These are phyloP conservation scores for Calyptomena viridis DNA, from an alignment of 2,113 vertebrate species.

Conservation along the genomic window DNA sequence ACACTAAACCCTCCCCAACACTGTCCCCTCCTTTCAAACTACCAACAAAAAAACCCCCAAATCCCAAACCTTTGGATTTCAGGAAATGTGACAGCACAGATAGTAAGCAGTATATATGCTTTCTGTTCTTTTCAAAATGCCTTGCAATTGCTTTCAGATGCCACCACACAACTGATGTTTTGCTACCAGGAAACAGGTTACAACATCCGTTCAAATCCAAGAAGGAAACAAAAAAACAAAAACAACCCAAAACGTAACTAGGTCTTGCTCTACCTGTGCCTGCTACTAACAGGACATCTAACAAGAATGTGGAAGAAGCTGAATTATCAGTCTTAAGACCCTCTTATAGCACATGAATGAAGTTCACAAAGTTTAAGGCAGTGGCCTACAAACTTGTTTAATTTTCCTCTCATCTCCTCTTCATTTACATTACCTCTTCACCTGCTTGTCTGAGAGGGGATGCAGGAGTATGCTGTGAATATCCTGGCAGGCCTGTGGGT, in stretches of 20 bases:
- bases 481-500: accelerated
- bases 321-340: not conserved
- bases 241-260: not conserved
- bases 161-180: not conserved
- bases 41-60: not conserved
- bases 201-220: not conserved
- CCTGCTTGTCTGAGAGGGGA: not conserved
- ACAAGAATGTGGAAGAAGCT: not conserved
- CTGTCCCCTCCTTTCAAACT: accelerated
- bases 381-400: not conserved
- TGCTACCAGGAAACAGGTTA: not conserved
- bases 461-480: not conserved
- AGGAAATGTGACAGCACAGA: not conserved
- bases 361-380: not conserved
- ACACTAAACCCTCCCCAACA: not conserved
- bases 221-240: not conserved
- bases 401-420: not conserved
- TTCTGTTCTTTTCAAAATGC: not conserved
- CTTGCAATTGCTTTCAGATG: not conserved
- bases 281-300: not conserved
- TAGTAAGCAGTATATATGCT: accelerated
- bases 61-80: not conserved
- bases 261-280: not conserved
- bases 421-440: not conserved
- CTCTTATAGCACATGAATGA: not conserved